Evolutionary conservation across 2,797 vertebrate species (phyloP).

Genomic region (Galaxias olidus): DNA sequence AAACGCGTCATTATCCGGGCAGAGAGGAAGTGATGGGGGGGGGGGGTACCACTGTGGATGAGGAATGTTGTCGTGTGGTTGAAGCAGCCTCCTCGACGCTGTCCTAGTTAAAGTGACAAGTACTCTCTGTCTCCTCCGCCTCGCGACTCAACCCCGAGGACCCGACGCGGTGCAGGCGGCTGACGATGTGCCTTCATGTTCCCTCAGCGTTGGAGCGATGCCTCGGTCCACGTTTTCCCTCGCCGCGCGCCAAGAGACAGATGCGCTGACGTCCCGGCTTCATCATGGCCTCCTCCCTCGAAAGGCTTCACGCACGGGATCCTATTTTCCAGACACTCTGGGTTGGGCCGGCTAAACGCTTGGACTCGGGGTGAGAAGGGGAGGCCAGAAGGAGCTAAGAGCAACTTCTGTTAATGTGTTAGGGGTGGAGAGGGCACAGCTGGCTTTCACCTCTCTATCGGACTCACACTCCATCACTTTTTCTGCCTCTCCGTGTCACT

Average conservation of each 20-base stretch:
- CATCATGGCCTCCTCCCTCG: slow-evolving; percentile 24
- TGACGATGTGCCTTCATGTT: slow-evolving; percentile 33
- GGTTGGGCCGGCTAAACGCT: slow-evolving; percentile 55
- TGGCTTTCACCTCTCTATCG: slow-evolving; percentile 31
- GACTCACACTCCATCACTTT: slow-evolving; percentile 9
- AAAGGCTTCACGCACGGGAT: slow-evolving; percentile 41
- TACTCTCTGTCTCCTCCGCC: slow-evolving; percentile 42
- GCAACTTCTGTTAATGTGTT: background rate
- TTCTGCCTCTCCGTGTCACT: no score
- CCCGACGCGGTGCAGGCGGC: slow-evolving; percentile 30
- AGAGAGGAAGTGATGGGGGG: slow-evolving; percentile 41
- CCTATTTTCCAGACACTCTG: slow-evolving; percentile 50
- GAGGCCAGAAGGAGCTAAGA: slow-evolving; percentile 12
- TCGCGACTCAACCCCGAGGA: slow-evolving; percentile 52
- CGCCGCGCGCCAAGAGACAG: slow-evolving; percentile 42
- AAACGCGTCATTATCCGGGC: slow-evolving; percentile 58
- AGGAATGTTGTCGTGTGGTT: slow-evolving; percentile 51
- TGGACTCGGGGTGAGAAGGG: slow-evolving; percentile 44
- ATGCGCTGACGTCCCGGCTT: slow-evolving; percentile 44
- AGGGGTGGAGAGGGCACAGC: slow-evolving; percentile 29
- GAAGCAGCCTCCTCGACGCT: slow-evolving; percentile 48
- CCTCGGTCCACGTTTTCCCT: slow-evolving; percentile 46
- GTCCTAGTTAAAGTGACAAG: slow-evolving; percentile 66
- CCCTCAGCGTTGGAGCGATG: slow-evolving; percentile 30
- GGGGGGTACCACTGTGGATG: slow-evolving; percentile 48